Evolutionary conservation across 2,888 invertebrate genomes (phyloP).

Genomic region (Mythimna loreyi): DNA sequence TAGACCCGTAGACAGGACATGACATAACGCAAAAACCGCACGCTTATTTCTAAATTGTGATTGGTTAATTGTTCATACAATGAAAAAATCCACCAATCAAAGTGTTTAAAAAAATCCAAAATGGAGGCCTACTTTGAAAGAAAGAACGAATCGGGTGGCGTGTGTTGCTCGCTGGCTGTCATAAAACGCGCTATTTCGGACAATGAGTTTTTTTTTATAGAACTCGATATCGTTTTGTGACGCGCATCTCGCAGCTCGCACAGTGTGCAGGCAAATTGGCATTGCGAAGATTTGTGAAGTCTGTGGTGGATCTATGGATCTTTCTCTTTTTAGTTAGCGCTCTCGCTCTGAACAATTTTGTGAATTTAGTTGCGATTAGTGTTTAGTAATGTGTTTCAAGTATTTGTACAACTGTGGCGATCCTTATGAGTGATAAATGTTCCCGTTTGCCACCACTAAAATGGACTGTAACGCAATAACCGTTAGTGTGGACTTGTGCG

Average conservation of each 20-base stretch:
- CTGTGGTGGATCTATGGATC: slow-evolving; percentile 74
- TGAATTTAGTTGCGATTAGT: slow-evolving; percentile 72
- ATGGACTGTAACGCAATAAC: slow-evolving; percentile 79
- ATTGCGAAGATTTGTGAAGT: slow-evolving; percentile 65
- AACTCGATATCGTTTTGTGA: slow-evolving; percentile 38
- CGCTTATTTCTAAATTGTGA: slow-evolving; percentile 8
- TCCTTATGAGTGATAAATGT: slow-evolving; percentile 73
- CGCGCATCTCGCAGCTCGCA: slow-evolving; percentile 34
- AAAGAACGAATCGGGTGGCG: slow-evolving; percentile 15
- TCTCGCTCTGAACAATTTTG: slow-evolving; percentile 77
- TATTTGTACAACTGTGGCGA: slow-evolving; percentile 58
- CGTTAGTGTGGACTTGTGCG: slow-evolving; percentile 79
- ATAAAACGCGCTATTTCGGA: neutral
- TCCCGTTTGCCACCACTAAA: slow-evolving; percentile 59
- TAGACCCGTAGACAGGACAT: too few species aligned
- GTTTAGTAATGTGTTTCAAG: slow-evolving; percentile 54
- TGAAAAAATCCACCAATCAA: slow-evolving; percentile 23
- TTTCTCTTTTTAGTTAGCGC: slow-evolving; percentile 82
- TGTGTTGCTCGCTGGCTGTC: neutral
- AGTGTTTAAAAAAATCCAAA: slow-evolving; percentile 15
- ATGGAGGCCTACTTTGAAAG: slow-evolving; percentile 18
- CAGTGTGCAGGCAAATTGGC: slow-evolving; percentile 35
- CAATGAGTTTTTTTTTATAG: slow-evolving; percentile 16
- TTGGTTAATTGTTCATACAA: neutral
- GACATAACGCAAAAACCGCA: slow-evolving; percentile 5